These are phyloP conservation scores for Lepidurus arcticus DNA, from an alignment of 1,140 invertebrate genomes.

Conservation along the genomic window DNA sequence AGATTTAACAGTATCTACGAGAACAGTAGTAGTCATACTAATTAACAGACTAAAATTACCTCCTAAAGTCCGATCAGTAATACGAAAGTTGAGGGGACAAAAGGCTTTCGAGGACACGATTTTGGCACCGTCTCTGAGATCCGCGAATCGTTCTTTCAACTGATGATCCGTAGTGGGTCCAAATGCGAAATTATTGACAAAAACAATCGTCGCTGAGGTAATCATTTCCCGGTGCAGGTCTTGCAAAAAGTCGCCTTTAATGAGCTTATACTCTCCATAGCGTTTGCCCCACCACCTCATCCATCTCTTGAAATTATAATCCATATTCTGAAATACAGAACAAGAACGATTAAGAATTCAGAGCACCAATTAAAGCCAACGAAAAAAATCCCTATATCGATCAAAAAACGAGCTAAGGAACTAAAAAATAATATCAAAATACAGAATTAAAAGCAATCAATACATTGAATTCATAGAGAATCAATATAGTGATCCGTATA, in stretches of 20 bases:
- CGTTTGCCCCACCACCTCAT: slow-evolving; percentile 96
- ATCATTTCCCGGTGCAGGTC: slow-evolving; percentile 88
- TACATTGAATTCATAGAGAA: too few species aligned
- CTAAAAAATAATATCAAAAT: too few species aligned
- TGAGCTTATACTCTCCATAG: slow-evolving; percentile 80
- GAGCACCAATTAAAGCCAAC: neutral
- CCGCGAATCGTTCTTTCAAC: slow-evolving; percentile 90
- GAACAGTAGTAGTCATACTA: slow-evolving; percentile 16
- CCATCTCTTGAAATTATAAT: slow-evolving; percentile 82
- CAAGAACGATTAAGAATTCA: slow-evolving; percentile 23
- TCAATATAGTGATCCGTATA: too few species aligned
- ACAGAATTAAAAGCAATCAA: too few species aligned
- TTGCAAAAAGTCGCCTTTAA: slow-evolving; percentile 89
- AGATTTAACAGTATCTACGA: slow-evolving; percentile 23
- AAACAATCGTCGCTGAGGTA: slow-evolving; percentile 85
- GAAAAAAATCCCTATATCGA: neutral
- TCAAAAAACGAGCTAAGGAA: neutral
- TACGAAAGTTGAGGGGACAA: slow-evolving; percentile 94
- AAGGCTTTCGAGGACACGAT: slow-evolving; percentile 99
- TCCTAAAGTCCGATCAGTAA: slow-evolving; percentile 80
- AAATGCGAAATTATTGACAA: slow-evolving; percentile 98
- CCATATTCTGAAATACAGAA: slow-evolving; percentile 65
- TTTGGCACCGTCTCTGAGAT: slow-evolving; percentile 88
- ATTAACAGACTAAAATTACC: slow-evolving; percentile 48
- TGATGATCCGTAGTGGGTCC: slow-evolving; percentile 94